These are phyloP conservation scores for Phylloscopus whistleri DNA, from an alignment of 2,113 vertebrate genomes.

Conservation along the genomic window DNA sequence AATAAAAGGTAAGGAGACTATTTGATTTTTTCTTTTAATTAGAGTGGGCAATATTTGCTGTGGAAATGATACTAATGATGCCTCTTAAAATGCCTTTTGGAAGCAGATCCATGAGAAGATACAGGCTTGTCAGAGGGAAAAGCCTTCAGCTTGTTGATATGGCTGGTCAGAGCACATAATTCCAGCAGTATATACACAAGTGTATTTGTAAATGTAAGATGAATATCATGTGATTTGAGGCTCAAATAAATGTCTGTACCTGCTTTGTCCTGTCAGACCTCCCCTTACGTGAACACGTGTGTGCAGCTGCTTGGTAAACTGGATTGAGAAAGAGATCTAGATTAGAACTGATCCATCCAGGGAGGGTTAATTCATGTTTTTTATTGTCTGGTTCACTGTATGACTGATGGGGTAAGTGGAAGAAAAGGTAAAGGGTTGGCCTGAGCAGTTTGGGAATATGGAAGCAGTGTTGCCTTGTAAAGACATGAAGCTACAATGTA, in stretches of 20 bases:
- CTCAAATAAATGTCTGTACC: not conserved
- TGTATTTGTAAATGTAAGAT: not conserved
- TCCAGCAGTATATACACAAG: not conserved
- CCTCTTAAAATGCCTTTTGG: not conserved
- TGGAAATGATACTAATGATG: not conserved
- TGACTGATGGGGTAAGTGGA: not conserved
- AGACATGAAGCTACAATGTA: not conserved
- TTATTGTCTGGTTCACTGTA: not conserved
- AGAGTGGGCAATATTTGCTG: not conserved
- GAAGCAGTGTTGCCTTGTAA: not conserved
- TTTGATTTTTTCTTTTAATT: not conserved
- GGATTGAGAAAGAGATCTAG: not conserved
- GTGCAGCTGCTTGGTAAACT: not conserved
- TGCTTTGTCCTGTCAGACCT: not conserved
- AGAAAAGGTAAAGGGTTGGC: not conserved
- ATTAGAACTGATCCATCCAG: not conserved
- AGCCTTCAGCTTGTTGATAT: not conserved
- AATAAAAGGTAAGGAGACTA: slow-evolving; percentile 72
- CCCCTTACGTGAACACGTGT: rapidly evolving
- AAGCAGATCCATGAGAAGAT: not conserved
- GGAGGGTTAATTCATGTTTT: not conserved
- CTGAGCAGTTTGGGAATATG: not conserved
- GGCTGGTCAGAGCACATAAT: not conserved
- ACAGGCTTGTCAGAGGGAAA: not conserved
- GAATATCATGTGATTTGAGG: not conserved